Evolutionary conservation across 1,140 invertebrate genomes (phyloP).

Genomic region (Bradynema listronoti): DNA sequence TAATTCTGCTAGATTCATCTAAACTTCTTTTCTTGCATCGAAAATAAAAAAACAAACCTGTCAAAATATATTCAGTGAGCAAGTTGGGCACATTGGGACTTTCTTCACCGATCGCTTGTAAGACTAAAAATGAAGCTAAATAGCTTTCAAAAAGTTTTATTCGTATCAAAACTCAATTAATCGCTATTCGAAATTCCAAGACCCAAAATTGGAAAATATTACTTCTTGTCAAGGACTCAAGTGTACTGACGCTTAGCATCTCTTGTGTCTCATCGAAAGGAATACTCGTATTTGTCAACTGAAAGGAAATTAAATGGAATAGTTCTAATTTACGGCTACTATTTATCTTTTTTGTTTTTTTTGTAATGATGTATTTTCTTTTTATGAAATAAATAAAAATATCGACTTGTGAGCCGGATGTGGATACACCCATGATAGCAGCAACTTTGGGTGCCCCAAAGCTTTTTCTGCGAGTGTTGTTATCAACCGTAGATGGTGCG

Average conservation of each 20-base stretch:
- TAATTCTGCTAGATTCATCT: too few species aligned
- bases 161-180: too few species aligned
- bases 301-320: constrained; percentile 11
- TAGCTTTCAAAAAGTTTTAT: too few species aligned
- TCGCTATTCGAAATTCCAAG: constrained; percentile 2
- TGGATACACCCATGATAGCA: too few species aligned
- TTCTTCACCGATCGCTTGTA: constrained; percentile 97
- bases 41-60: constrained; percentile 62
- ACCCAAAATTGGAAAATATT: constrained; percentile 1
- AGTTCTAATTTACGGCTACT: too few species aligned
- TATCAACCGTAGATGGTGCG: too few species aligned
- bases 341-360: too few species aligned
- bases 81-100: constrained; percentile 91
- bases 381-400: too few species aligned
- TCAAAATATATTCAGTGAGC: constrained; percentile 96
- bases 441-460: too few species aligned
- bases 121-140: constrained; percentile 74
- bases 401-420: too few species aligned
- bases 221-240: constrained; percentile 56
- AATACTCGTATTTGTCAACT: constrained; percentile 49
- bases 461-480: too few species aligned
- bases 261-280: constrained; percentile 45
- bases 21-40: not conserved
- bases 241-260: constrained; percentile 35
- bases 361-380: too few species aligned